Percentiles rank a stretch among this genome's conserved stretches.
Evolutionary conservation across 2,113 vertebrate species (phyloP).

Genomic region (Himantopus leucocephalus): DNA sequence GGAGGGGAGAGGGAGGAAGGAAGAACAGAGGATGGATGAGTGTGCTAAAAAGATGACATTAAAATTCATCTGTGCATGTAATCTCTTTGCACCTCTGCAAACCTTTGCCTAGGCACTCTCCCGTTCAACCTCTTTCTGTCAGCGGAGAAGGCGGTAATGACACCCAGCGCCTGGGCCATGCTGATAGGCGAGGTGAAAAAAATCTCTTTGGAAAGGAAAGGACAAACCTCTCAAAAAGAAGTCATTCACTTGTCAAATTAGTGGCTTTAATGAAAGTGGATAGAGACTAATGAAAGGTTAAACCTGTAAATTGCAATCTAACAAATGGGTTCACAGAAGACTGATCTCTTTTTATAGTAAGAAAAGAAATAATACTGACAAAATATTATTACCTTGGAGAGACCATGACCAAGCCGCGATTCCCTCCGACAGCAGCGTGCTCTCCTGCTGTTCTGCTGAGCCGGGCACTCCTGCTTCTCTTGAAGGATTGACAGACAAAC

Average conservation of each 20-base stretch:
- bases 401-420: background rate
- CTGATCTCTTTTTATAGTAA: background rate
- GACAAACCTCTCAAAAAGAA: conserved; percentile 47
- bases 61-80: background rate
- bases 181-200: background rate
- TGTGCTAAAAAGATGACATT: background rate
- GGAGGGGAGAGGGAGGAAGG: background rate
- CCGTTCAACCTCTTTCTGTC: background rate
- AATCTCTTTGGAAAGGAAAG: conserved; percentile 1
- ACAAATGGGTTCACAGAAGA: conserved; percentile 40
- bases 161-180: background rate
- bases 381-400: conserved; percentile 47
- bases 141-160: background rate
- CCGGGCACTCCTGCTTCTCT: background rate
- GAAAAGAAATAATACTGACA: conserved; percentile 34
- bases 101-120: background rate
- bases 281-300: conserved; percentile 65
- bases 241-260: conserved; percentile 58
- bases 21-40: background rate
- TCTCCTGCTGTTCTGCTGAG: conserved; percentile 43
- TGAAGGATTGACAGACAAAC: conserved; percentile 47
- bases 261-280: conserved; percentile 51
- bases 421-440: background rate
- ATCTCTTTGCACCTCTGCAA: background rate
- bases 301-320: conserved; percentile 53